These are phyloP conservation scores for Lithobates pipiens DNA, from an alignment of 2,797 vertebrate genomes.

Conservation along the genomic window DNA sequence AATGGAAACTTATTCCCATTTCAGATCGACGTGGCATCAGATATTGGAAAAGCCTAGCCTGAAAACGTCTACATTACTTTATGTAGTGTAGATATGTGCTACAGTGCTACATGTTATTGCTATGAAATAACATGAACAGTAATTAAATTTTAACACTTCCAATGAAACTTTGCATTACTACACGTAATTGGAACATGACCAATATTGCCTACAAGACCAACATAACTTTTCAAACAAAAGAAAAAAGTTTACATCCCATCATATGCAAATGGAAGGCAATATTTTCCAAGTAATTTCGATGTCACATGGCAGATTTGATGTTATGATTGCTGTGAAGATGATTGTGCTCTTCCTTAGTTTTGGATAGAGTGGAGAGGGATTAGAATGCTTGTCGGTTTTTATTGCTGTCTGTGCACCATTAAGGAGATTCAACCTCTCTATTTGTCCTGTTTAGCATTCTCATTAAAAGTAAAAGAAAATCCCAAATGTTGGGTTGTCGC, in stretches of 20 bases:
- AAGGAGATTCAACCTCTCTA: too few relatives aligned
- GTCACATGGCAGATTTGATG: too few relatives aligned
- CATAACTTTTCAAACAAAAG: background rate
- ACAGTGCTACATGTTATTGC: slow-evolving; percentile 26
- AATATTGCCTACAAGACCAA: background rate
- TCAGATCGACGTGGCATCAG: background rate
- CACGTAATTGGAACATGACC: background rate
- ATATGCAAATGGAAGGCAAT: background rate
- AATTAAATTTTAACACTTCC: background rate
- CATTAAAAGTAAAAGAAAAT: too few relatives aligned
- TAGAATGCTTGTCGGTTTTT: too few relatives aligned
- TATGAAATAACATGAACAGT: background rate
- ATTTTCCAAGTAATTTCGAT: too few relatives aligned
- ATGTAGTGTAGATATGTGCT: slow-evolving; percentile 6
- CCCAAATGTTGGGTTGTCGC: too few relatives aligned
- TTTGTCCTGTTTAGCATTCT: too few relatives aligned
- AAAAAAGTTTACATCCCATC: background rate
- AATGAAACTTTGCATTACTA: background rate
- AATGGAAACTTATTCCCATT: too few relatives aligned
- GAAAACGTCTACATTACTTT: background rate
- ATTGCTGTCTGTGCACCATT: too few relatives aligned
- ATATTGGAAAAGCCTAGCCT: background rate
- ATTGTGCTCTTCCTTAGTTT: background rate
- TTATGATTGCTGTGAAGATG: background rate
- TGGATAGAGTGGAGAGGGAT: too few relatives aligned